Percentiles rank a stretch among this genome's conserved stretches.
Conservation (phyloP, 37 sponge, comb jelly and placozoan genomes). For the Bolinopsis microptera region DNA sequence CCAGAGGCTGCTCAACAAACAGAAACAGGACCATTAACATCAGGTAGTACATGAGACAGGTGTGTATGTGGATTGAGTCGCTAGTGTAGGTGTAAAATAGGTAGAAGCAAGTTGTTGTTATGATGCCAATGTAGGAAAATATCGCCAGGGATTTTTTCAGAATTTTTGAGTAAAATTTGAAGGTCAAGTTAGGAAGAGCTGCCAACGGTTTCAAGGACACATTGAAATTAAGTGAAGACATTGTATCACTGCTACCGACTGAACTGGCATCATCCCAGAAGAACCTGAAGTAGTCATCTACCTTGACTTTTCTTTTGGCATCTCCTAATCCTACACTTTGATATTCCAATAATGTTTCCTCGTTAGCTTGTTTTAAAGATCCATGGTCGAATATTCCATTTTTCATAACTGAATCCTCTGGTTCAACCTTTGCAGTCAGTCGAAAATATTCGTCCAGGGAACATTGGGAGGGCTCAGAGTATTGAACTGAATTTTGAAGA, state of each 20-base stretch:
- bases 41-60: neutral
- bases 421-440: neutral
- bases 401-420: neutral
- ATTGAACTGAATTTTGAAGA: neutral
- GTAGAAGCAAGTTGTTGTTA: neutral
- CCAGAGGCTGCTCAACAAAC: conserved; percentile 36
- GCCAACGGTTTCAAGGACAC: neutral
- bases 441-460: neutral
- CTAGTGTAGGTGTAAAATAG: neutral
- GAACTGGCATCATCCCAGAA: neutral
- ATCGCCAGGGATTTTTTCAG: neutral
- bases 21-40: neutral
- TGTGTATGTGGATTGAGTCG: neutral
- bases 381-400: neutral
- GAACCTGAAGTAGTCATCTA: conserved; percentile 6
- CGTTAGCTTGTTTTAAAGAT: neutral
- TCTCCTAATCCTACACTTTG: neutral
- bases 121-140: neutral
- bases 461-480: neutral
- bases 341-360: neutral
- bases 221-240: neutral
- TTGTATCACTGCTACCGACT: neutral
- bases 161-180: neutral
- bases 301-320: neutral
- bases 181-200: neutral